Conservation (phyloP, 2,888 invertebrate genomes). For the Agonopterix alstromeriana region DNA sequence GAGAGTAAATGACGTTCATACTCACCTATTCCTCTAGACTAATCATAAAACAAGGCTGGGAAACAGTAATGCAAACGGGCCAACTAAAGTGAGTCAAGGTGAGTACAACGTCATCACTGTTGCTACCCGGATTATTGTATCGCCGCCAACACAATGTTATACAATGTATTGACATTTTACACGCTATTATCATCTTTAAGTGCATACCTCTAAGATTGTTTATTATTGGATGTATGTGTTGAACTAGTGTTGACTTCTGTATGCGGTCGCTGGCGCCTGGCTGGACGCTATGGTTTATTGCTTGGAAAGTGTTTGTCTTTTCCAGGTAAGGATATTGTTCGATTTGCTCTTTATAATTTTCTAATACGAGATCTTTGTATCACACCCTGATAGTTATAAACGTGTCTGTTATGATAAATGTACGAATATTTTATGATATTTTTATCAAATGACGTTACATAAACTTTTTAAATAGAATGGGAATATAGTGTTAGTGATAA, state of each 20-base stretch:
- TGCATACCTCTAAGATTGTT: slow-evolving; percentile 2
- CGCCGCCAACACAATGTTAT: slow-evolving; percentile 3
- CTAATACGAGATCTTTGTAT: too few species aligned
- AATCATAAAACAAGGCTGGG: slow-evolving; percentile 49
- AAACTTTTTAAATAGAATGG: too few species aligned
- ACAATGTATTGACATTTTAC: slow-evolving; percentile 1
- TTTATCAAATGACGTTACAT: too few species aligned
- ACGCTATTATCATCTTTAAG: slow-evolving; percentile 8
- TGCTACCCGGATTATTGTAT: slow-evolving; percentile 55
- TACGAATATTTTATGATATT: too few species aligned
- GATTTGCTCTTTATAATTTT: too few species aligned
- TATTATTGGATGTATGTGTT: slow-evolving; percentile 18
- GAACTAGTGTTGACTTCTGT: slow-evolving; percentile 1
- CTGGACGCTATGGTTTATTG: slow-evolving; percentile 40
- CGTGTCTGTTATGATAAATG: too few species aligned
- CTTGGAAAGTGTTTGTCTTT: slow-evolving; percentile 1
- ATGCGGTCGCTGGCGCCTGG: slow-evolving; percentile 34
- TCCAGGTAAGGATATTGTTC: neutral
- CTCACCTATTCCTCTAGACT: slow-evolving; percentile 21
- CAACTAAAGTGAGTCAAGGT: slow-evolving; percentile 71
- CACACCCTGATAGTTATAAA: too few species aligned
- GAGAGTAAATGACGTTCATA: neutral
- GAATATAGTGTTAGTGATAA: too few species aligned
- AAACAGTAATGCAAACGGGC: slow-evolving; percentile 57
- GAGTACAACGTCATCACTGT: slow-evolving; percentile 58